Conservation (phyloP, 2,797 vertebrate species). For the Todus mexicanus region DNA sequence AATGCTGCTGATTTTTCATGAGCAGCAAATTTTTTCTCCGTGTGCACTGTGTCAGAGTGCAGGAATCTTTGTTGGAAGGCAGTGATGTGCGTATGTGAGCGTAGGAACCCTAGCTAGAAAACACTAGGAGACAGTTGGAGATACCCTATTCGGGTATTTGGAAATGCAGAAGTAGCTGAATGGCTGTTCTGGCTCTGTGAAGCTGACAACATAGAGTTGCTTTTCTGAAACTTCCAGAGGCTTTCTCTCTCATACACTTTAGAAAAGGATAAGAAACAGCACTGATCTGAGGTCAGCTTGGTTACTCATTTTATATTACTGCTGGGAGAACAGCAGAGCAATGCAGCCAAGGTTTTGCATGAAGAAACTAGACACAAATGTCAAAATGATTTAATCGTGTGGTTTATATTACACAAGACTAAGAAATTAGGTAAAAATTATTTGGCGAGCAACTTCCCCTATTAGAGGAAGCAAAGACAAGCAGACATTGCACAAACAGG, state of each 20-base stretch:
- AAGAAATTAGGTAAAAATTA: neutral
- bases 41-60: rapidly evolving
- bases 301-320: neutral
- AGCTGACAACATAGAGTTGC: neutral
- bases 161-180: neutral
- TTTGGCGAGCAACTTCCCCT: neutral
- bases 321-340: neutral
- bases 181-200: neutral
- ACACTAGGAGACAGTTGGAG: neutral
- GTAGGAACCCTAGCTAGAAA: neutral
- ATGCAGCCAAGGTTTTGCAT: neutral
- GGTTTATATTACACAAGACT: neutral
- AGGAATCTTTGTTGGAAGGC: neutral
- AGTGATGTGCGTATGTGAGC: rapidly evolving
- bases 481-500: neutral
- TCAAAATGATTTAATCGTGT: neutral
- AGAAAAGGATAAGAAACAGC: neutral
- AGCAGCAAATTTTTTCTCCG: neutral
- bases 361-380: neutral
- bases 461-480: neutral
- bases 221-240: neutral
- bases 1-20: neutral
- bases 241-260: neutral
- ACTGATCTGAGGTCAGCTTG: neutral
- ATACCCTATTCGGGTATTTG: rapidly evolving